phyloP scores from a whole-genome alignment of 1,140 invertebrate genomes.

The Pseudomyrmex flavicornis region DNA sequence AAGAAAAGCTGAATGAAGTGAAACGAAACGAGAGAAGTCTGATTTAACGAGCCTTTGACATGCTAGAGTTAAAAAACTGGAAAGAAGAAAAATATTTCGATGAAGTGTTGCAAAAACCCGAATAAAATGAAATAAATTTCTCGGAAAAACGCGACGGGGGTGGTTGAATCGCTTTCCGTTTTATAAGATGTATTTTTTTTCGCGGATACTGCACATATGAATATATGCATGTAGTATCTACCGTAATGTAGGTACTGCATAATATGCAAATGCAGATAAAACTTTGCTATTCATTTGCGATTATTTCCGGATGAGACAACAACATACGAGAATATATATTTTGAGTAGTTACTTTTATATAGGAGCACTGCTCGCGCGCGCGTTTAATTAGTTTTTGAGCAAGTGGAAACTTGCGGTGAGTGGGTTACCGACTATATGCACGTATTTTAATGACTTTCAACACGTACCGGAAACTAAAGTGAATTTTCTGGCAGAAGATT shows the following conservation, averaged over 20 bases:
- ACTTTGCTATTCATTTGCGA: background rate
- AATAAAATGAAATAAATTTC: slow-evolving; percentile 29
- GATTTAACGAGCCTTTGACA: slow-evolving; percentile 51
- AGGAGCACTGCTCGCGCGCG: background rate
- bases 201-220: too few species aligned
- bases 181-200: background rate
- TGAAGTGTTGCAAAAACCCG: background rate
- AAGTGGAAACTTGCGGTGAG: slow-evolving; percentile 45
- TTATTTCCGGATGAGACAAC: background rate
- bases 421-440: slow-evolving; percentile 12
- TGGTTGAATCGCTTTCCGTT: background rate
- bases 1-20: background rate
- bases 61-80: slow-evolving; percentile 35
- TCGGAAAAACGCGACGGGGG: background rate
- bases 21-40: slow-evolving; percentile 38
- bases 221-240: too few species aligned
- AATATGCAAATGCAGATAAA: background rate
- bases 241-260: background rate
- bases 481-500: background rate
- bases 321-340: background rate
- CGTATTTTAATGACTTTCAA: slow-evolving; percentile 47
- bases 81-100: slow-evolving; percentile 30
- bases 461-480: slow-evolving; percentile 18
- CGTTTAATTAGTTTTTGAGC: slow-evolving; percentile 48
- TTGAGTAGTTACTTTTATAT: slow-evolving; percentile 34